Evolutionary conservation across 30 jellyfish, hydroid and myxozoan species (phyloP).

Genomic region (Haliclystus octoradiatus): DNA sequence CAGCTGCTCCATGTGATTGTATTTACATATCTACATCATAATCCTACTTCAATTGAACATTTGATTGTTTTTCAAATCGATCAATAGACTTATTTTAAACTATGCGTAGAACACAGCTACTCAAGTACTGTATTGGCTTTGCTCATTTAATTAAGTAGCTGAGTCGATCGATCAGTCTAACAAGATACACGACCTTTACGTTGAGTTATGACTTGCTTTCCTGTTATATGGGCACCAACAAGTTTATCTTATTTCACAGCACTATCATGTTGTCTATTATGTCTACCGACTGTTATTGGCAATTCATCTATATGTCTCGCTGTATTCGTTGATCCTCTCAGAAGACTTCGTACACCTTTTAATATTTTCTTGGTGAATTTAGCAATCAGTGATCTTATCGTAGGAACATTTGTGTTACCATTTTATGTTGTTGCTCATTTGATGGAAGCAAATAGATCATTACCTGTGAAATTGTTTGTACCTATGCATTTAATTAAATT

Average conservation of each 20-base stretch:
- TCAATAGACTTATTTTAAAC: too few species aligned
- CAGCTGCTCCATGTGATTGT: too few species aligned
- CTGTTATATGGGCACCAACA: slow-evolving; percentile 51
- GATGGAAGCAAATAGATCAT: not conserved
- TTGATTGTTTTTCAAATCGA: too few species aligned
- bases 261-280: slow-evolving; percentile 11
- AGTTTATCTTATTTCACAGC: slow-evolving; percentile 60
- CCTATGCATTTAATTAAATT: not conserved
- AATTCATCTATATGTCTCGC: not conserved
- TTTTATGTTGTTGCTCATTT: not conserved
- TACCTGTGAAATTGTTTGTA: not conserved
- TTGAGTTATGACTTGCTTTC: slow-evolving; percentile 54
- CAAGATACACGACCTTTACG: too few species aligned
- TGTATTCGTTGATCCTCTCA: not conserved
- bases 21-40: too few species aligned
- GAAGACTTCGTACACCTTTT: not conserved
- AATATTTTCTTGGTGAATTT: not conserved
- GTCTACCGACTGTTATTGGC: not conserved
- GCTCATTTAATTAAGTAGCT: too few species aligned
- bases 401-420: not conserved
- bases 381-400: slow-evolving; percentile 2
- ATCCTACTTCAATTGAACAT: too few species aligned
- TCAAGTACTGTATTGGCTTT: too few species aligned
- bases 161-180: too few species aligned
- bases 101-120: too few species aligned